Conservation (phyloP, 2,888 invertebrate species). For the Noctuana brunneofusca region DNA sequence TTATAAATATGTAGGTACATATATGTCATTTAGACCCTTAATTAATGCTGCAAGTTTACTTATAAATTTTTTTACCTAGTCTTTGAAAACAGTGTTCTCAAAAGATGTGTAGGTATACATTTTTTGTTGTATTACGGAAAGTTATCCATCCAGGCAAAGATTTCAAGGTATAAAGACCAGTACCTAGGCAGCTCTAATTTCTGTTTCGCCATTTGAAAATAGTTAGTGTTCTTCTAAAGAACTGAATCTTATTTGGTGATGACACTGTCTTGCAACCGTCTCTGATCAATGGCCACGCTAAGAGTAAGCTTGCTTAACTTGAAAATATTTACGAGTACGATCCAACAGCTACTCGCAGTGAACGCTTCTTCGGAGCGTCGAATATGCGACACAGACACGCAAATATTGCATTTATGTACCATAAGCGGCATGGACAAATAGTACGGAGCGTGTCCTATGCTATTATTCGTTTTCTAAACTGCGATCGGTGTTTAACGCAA, state of each 20-base stretch:
- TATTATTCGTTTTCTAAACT: slow-evolving; percentile 77
- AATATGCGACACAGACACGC: slow-evolving; percentile 18
- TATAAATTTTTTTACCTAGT: too few species aligned
- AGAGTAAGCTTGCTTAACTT: background rate
- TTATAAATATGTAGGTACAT: too few species aligned
- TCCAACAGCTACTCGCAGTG: slow-evolving; percentile 7
- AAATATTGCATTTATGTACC: slow-evolving; percentile 40
- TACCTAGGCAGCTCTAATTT: too few species aligned
- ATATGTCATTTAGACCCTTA: too few species aligned
- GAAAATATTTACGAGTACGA: slow-evolving; percentile 16
- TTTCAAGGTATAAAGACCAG: too few species aligned
- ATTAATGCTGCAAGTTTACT: too few species aligned
- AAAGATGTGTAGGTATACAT: too few species aligned
- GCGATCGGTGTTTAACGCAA: slow-evolving; percentile 53
- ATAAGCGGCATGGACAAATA: slow-evolving; percentile 52
- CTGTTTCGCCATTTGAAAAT: background rate
- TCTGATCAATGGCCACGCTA: slow-evolving; percentile 4
- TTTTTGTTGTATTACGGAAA: too few species aligned
- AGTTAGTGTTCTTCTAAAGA: background rate
- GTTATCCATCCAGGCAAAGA: too few species aligned
- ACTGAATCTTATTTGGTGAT: background rate
- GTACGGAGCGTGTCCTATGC: slow-evolving; percentile 61
- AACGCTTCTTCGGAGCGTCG: slow-evolving; percentile 5
- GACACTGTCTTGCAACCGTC: background rate
- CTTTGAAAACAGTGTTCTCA: too few species aligned